These are phyloP conservation scores for Tragopan temminckii DNA, from an alignment of 2,797 vertebrate genomes.

Conservation along the genomic window DNA sequence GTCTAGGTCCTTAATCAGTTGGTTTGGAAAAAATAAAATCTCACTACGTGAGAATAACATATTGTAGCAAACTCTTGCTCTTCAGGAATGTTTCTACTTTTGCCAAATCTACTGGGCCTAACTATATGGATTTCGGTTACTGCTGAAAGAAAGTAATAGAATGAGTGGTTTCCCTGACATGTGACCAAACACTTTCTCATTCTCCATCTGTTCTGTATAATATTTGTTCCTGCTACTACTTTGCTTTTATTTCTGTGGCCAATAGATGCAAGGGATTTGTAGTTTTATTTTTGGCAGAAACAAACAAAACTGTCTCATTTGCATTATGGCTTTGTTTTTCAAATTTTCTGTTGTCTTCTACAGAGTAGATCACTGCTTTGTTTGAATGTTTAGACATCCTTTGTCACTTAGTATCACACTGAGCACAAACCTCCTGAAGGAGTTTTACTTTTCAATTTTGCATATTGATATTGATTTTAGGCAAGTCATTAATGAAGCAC, in stretches of 20 bases:
- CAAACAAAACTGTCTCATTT: neutral
- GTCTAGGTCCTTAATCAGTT: neutral
- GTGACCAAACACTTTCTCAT: neutral
- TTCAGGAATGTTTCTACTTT: neutral
- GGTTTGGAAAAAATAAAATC: neutral
- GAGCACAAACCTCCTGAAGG: neutral
- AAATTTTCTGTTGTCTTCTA: neutral
- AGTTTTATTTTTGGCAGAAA: slow-evolving; percentile 18
- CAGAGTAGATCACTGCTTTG: neutral
- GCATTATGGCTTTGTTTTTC: neutral
- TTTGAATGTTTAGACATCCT: neutral
- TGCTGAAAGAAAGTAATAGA: neutral
- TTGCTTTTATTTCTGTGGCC: neutral
- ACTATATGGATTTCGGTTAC: neutral
- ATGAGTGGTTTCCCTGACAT: neutral
- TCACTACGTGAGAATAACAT: neutral
- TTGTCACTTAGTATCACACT: neutral
- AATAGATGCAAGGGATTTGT: neutral
- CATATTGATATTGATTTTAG: neutral
- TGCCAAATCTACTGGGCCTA: neutral
- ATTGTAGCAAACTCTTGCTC: neutral
- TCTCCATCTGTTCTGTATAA: neutral
- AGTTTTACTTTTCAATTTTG: neutral
- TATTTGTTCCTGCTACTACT: neutral
- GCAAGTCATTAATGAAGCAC: neutral